phyloP scores from a whole-genome alignment of 2,113 vertebrate genomes.

The Speoplatyrhinus poulsoni region DNA sequence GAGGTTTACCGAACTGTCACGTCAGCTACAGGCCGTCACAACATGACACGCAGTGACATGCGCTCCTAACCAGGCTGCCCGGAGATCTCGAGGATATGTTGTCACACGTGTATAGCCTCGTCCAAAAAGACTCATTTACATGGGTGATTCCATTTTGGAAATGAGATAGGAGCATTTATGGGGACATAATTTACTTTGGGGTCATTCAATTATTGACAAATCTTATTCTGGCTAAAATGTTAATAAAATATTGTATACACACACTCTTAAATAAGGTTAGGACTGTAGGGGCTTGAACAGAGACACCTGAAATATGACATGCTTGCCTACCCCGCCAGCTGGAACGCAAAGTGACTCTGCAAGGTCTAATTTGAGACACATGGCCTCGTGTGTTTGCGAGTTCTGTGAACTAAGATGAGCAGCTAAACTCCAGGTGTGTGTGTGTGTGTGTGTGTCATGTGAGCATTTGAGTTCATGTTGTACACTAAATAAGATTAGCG shows the following conservation, averaged over 20 bases:
- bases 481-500: conserved; percentile 54
- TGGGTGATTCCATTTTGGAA: neutral
- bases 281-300: neutral
- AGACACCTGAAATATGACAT: conserved; percentile 13
- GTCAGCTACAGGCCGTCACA: conserved; percentile 47
- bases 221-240: neutral
- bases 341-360: conserved; percentile 35
- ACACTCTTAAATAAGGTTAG: conserved; percentile 3
- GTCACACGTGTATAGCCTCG: conserved; percentile 27
- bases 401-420: conserved; percentile 3
- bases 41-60: conserved; percentile 36
- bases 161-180: neutral
- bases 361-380: conserved; percentile 59
- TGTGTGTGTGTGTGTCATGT: conserved; percentile 7
- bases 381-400: conserved; percentile 41
- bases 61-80: conserved; percentile 21
- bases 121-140: conserved; percentile 1
- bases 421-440: conserved; percentile 17
- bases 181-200: neutral
- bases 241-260: neutral
- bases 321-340: conserved; percentile 1
- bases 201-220: no score
- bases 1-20: conserved; percentile 62
- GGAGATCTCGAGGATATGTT: conserved; percentile 31
- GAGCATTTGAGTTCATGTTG: conserved; percentile 35